phyloP scores from a whole-genome alignment of 92 coral and sea anemone genomes.

The Pocillopora grandis region DNA sequence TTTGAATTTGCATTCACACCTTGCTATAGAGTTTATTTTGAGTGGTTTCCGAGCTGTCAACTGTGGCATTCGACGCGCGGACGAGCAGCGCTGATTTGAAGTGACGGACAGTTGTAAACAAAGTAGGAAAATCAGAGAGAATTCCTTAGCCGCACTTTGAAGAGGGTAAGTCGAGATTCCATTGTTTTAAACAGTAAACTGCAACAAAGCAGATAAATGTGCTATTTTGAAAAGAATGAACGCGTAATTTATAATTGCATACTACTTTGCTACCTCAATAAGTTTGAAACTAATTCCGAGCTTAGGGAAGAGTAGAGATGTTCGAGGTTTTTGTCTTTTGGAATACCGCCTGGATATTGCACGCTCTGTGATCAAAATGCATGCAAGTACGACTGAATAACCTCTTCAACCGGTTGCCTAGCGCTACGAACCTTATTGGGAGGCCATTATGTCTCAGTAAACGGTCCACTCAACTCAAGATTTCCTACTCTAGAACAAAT shows the following conservation, averaged over 20 bases:
- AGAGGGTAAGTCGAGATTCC: slow-evolving; percentile 16
- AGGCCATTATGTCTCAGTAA: not conserved
- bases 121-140: not conserved
- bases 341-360: not conserved
- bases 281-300: not conserved
- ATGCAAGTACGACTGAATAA: slow-evolving; percentile 9
- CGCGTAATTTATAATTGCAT: not conserved
- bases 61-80: not conserved
- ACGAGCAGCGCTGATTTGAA: not conserved
- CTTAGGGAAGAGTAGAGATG: not conserved
- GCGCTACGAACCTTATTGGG: slow-evolving; percentile 11
- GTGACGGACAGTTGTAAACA: not conserved
- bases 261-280: not conserved
- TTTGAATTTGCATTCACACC: slow-evolving; percentile 30
- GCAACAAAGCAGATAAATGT: not conserved
- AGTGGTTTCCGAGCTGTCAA: slow-evolving; percentile 25
- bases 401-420: not conserved
- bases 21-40: slow-evolving; percentile 4
- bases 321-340: not conserved
- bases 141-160: not conserved
- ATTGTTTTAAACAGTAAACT: slow-evolving; percentile 16
- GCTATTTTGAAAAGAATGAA: not conserved
- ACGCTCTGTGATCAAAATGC: not conserved
- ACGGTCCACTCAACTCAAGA: not conserved
- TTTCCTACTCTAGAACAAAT: not conserved